These are phyloP conservation scores for Panulirus ornatus DNA, from an alignment of 1,140 invertebrate genomes.

Conservation along the genomic window DNA sequence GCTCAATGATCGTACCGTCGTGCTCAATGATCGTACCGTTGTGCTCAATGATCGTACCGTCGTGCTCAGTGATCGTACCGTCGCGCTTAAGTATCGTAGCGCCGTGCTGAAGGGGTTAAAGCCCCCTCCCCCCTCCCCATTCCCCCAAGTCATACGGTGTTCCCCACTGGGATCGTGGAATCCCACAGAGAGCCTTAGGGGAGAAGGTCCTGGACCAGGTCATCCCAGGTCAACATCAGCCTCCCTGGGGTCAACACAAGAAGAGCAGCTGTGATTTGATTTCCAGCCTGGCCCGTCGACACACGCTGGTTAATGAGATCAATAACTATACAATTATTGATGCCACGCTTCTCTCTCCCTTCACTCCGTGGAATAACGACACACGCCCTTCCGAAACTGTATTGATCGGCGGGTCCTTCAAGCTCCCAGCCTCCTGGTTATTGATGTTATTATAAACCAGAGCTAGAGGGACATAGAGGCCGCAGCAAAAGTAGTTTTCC, in stretches of 20 bases:
- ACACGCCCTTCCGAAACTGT: not conserved
- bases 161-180: too few species aligned
- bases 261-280: not conserved
- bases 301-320: conserved; percentile 33
- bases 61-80: too few species aligned
- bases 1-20: too few species aligned
- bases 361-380: conserved; percentile 5
- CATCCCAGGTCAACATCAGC: not conserved
- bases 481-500: not conserved
- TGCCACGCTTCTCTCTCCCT: not conserved
- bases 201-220: too few species aligned
- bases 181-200: too few species aligned
- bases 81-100: too few species aligned
- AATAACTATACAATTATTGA: conserved; percentile 40
- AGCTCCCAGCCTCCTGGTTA: conserved; percentile 3
- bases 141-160: too few species aligned
- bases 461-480: not conserved
- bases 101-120: too few species aligned
- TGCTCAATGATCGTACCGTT: too few species aligned
- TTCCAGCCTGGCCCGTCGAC: not conserved
- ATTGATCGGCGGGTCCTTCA: conserved; percentile 23
- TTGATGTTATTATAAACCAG: conserved; percentile 26
- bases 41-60: too few species aligned
- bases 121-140: too few species aligned
- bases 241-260: not conserved